Evolutionary conservation across 2,797 vertebrate species (phyloP).

Genomic region (Ataeniobius toweri): DNA sequence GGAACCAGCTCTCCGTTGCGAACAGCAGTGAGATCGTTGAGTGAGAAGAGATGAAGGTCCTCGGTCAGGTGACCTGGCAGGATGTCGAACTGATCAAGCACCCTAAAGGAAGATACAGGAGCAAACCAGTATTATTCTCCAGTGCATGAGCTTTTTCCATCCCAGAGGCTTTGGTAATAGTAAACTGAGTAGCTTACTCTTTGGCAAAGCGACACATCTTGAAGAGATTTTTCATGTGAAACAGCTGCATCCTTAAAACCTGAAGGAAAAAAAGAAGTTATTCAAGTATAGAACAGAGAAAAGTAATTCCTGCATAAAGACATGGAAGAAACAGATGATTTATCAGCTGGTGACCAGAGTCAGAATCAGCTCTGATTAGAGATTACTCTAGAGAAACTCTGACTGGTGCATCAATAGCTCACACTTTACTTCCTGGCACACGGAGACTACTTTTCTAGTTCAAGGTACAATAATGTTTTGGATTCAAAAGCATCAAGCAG

Average conservation of each 20-base stretch:
- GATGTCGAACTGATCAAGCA: constrained; percentile 88
- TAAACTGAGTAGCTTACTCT: constrained; percentile 80
- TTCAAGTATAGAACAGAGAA: background rate
- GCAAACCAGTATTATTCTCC: background rate
- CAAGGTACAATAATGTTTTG: no score
- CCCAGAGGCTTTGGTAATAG: background rate
- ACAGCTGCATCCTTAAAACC: constrained; percentile 91
- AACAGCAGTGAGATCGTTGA: constrained; percentile 87
- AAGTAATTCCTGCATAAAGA: background rate
- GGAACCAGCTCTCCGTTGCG: constrained; percentile 89
- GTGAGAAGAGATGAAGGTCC: constrained; percentile 94
- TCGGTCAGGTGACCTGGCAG: constrained; percentile 94
- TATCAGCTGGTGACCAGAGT: no score
- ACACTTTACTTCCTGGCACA: no score
- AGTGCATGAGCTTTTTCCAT: background rate
- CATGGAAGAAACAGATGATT: no score
- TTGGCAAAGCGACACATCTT: constrained; percentile 93
- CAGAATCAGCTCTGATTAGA: no score
- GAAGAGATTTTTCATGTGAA: constrained; percentile 97
- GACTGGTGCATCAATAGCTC: no score
- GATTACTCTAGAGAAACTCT: background rate
- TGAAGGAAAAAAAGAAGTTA: constrained; percentile 55
- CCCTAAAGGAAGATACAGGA: constrained; percentile 64
- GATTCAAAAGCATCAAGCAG: no score
- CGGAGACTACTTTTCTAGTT: no score